Conservation (phyloP, 2,888 invertebrate genomes). For the Tetheella fluctuosa region DNA sequence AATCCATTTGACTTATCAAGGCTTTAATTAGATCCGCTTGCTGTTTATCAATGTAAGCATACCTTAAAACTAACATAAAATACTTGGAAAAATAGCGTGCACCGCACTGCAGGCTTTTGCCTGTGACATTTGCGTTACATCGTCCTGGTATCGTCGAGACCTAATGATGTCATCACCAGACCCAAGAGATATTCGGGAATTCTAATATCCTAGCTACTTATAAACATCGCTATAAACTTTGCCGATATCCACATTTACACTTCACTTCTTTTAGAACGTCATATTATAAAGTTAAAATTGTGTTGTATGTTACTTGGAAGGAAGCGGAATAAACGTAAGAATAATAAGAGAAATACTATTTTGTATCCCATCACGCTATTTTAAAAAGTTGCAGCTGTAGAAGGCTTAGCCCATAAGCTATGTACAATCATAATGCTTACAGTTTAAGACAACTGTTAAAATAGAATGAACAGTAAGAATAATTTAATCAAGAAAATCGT, state of each 20-base stretch:
- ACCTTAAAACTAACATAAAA: slow-evolving; percentile 18
- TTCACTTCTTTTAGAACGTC: background rate
- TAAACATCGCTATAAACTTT: slow-evolving; percentile 38
- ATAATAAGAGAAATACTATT: background rate
- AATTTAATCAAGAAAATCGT: no score
- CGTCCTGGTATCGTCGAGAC: background rate
- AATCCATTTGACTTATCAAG: background rate
- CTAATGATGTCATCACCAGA: slow-evolving; percentile 21
- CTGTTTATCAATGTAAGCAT: background rate
- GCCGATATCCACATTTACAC: slow-evolving; percentile 17
- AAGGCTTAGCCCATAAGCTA: no score
- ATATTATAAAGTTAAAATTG: background rate
- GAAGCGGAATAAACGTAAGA: background rate
- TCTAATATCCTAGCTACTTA: slow-evolving; percentile 57
- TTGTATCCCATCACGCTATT: background rate
- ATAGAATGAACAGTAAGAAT: no score
- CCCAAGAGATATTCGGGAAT: slow-evolving; percentile 41
- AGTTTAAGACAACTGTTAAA: no score
- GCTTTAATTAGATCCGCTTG: background rate
- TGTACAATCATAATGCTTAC: no score
- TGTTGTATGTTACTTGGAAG: background rate
- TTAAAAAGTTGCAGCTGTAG: slow-evolving; percentile 10
- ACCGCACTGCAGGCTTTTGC: slow-evolving; percentile 34
- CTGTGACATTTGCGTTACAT: slow-evolving; percentile 16
- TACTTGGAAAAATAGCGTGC: slow-evolving; percentile 23